Evolutionary conservation across 2,113 vertebrate species (phyloP).

Genomic region (Dasyornis broadbenti): DNA sequence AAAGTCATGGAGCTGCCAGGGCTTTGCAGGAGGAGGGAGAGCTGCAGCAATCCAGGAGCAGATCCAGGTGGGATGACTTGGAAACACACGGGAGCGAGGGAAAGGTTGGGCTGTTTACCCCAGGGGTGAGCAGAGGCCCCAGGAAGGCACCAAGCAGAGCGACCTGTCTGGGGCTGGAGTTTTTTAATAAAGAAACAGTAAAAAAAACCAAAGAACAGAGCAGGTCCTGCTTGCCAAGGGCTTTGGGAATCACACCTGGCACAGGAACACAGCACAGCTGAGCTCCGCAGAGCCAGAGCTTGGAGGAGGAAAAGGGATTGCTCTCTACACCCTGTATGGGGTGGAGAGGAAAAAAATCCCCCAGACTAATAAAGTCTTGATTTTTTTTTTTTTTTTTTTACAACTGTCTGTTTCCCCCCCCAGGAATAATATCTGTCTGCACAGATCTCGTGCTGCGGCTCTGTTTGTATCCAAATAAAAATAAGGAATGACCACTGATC

Average conservation of each 20-base stretch:
- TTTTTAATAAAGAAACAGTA: conserved; percentile 27
- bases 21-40: neutral
- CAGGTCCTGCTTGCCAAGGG: conserved; percentile 4
- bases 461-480: neutral
- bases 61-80: neutral
- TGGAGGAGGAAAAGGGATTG: neutral
- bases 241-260: conserved; percentile 23
- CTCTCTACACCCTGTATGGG: neutral
- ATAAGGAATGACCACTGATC: neutral
- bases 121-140: neutral
- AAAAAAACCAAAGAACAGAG: neutral
- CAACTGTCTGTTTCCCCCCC: neutral
- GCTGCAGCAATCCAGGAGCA: neutral
- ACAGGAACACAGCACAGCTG: neutral
- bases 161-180: neutral
- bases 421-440: neutral
- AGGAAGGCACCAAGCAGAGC: neutral
- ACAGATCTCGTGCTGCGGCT: neutral
- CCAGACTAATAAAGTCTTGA: neutral
- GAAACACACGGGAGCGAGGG: accelerated
- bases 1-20: neutral
- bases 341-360: neutral
- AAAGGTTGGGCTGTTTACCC: neutral
- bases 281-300: neutral
- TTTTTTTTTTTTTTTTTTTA: neutral